A percentile compares a stretch with the other conserved stretches of the same genome.
These are phyloP conservation scores for Artemia sinica DNA, from an alignment of 2,888 invertebrate species.

Conservation along the genomic window DNA sequence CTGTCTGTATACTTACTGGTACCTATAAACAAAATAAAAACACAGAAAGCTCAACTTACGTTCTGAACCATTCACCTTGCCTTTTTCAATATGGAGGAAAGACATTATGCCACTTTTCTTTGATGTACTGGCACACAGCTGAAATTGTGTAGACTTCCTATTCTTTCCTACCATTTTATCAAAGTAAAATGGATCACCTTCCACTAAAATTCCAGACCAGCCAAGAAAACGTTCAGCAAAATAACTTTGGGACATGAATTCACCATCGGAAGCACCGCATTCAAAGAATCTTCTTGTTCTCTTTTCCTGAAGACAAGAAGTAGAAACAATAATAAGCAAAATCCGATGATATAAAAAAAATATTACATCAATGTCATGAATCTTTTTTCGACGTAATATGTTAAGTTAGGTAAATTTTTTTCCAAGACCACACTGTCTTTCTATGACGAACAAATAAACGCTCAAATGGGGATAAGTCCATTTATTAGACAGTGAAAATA, in stretches of 20 bases:
- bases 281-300: background rate
- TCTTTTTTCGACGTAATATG: too few species aligned
- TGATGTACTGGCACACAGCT: constrained; percentile 8
- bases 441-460: too few species aligned
- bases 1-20: too few species aligned
- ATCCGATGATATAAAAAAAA: too few species aligned
- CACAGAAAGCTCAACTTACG: too few species aligned
- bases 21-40: too few species aligned
- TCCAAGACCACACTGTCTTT: too few species aligned
- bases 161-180: constrained; percentile 1
- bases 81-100: constrained; percentile 12
- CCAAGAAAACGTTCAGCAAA: background rate
- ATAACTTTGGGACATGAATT: constrained; percentile 11
- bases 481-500: too few species aligned
- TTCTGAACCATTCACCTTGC: background rate
- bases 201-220: background rate
- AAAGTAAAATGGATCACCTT: background rate
- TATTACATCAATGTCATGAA: too few species aligned
- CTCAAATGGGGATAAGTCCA: too few species aligned
- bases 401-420: too few species aligned
- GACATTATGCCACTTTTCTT: background rate
- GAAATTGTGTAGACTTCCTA: background rate
- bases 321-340: background rate
- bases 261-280: constrained; percentile 8
- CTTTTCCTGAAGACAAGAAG: background rate